Percentiles rank a stretch among this genome's conserved stretches.
These are phyloP conservation scores for Phalacrocorax brasilianus DNA, from an alignment of 2,113 vertebrate species.

Conservation along the genomic window DNA sequence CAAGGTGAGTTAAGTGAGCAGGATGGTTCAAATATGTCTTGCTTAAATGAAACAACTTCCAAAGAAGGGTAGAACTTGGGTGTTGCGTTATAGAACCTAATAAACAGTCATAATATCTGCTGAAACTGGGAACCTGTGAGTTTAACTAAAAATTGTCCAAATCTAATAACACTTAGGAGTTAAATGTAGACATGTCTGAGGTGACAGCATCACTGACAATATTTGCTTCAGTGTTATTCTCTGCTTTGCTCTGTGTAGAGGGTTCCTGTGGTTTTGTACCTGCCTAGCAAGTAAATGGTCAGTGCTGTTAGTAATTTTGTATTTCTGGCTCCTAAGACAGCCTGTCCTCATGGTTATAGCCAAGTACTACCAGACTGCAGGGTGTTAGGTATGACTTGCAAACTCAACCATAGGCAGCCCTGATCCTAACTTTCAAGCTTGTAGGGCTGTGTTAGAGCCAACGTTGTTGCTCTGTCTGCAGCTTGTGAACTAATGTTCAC, in stretches of 20 bases:
- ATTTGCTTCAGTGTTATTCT: not conserved
- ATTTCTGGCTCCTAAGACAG: not conserved
- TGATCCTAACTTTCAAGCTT: not conserved
- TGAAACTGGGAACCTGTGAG: not conserved
- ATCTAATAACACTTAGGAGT: not conserved
- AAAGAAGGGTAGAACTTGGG: not conserved
- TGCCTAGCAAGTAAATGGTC: not conserved
- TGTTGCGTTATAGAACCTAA: not conserved
- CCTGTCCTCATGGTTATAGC: not conserved
- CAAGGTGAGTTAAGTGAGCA: accelerated
- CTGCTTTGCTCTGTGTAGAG: not conserved
- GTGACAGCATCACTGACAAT: not conserved
- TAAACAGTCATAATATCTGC: not conserved
- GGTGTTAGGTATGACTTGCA: not conserved
- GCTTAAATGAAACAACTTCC: not conserved
- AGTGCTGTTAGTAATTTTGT: not conserved
- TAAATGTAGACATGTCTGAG: no score
- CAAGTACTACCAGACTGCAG: accelerated
- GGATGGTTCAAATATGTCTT: not conserved
- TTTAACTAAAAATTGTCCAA: not conserved
- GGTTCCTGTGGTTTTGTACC: not conserved
- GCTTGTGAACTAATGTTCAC: not conserved
- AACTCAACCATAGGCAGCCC: not conserved
- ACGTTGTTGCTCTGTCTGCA: not conserved
- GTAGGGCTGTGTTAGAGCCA: not conserved